Conservation (phyloP, 1,140 invertebrate genomes). For the Caenorhabditis briggsae region DNA sequence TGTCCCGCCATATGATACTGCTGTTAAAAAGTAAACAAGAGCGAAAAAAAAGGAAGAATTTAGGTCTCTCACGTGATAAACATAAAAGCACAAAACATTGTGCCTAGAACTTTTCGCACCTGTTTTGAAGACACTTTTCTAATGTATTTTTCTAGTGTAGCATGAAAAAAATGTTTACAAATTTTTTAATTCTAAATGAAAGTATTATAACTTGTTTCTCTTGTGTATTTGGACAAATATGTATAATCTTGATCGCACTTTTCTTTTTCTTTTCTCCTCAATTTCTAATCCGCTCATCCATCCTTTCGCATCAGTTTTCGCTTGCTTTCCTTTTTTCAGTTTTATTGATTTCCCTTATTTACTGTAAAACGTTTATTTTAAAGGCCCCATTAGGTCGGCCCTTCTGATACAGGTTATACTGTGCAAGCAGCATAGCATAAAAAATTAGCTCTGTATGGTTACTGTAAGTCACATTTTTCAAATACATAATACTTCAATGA, state of each 20-base stretch:
- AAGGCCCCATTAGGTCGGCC: too few species aligned
- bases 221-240: background rate
- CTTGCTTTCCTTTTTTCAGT: background rate
- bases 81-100: conserved; percentile 1
- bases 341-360: background rate
- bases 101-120: conserved; percentile 10
- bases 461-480: too few species aligned
- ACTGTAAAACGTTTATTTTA: too few species aligned
- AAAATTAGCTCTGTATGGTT: too few species aligned
- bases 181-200: background rate
- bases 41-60: background rate
- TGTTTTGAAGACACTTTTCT: background rate
- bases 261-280: background rate
- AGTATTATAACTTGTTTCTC: background rate
- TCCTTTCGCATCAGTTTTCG: conserved; percentile 14
- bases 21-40: conserved; percentile 39
- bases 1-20: conserved; percentile 17
- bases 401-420: too few species aligned
- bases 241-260: background rate
- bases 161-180: background rate
- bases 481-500: too few species aligned
- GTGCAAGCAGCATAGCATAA: too few species aligned
- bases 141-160: background rate
- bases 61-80: conserved; percentile 10
- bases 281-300: background rate